Evolutionary conservation across 2,888 invertebrate species (phyloP).

Genomic region (Pedicia rivosa): DNA sequence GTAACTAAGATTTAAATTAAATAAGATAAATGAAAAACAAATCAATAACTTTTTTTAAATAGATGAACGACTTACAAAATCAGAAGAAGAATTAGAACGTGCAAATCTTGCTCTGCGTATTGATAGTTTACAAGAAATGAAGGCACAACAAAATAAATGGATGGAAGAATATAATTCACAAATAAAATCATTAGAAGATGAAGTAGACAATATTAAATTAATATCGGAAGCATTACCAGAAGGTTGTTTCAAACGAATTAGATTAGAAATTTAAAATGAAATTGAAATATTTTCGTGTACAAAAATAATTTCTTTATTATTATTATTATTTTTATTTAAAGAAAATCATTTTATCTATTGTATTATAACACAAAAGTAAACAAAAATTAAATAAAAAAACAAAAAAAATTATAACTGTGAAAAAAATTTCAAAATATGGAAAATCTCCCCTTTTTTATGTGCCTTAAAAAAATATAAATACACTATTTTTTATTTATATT

Average conservation of each 20-base stretch:
- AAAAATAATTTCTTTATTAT: too few species aligned
- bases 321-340: too few species aligned
- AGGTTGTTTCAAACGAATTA: conserved; percentile 61
- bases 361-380: too few species aligned
- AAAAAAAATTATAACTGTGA: too few species aligned
- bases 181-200: conserved; percentile 46
- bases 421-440: too few species aligned
- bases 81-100: conserved; percentile 51
- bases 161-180: conserved; percentile 69
- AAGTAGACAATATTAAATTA: conserved; percentile 69
- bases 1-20: conserved; percentile 22
- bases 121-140: conserved; percentile 52
- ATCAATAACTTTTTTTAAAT: conserved; percentile 16
- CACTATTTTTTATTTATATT: too few species aligned
- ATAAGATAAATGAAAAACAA: background rate
- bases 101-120: conserved; percentile 65
- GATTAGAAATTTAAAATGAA: conserved; percentile 48
- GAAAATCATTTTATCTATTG: too few species aligned
- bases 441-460: too few species aligned
- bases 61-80: conserved; percentile 49
- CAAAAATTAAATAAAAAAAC: too few species aligned
- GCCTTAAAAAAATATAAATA: too few species aligned
- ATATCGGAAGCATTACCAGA: conserved; percentile 67
- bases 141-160: conserved; percentile 52
- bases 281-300: background rate